These are phyloP conservation scores for Parazoanthus swiftii DNA, from an alignment of 92 coral and sea anemone species.

Conservation along the genomic window DNA sequence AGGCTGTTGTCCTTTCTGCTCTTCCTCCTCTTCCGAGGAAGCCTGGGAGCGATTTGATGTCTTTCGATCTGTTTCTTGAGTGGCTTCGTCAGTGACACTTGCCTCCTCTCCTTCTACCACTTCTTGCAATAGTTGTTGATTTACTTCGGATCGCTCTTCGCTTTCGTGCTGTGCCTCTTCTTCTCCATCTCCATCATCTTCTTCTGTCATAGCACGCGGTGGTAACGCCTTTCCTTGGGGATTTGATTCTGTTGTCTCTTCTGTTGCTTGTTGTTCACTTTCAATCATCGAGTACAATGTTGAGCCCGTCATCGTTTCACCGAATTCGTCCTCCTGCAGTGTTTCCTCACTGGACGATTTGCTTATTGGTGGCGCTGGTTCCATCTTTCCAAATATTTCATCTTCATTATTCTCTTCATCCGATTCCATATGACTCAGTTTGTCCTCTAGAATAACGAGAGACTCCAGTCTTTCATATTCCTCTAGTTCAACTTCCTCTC, in stretches of 20 bases:
- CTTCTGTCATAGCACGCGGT: constrained; percentile 33
- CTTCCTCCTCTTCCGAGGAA: constrained; percentile 31
- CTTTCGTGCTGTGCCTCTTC: not conserved
- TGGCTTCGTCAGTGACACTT: constrained; percentile 7
- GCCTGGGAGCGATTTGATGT: not conserved
- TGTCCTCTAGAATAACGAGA: constrained; percentile 83
- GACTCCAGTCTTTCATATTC: constrained; percentile 91
- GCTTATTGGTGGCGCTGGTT: constrained; percentile 52
- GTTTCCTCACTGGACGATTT: constrained; percentile 70
- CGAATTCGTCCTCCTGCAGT: constrained; percentile 69
- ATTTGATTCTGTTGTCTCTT: constrained; percentile 44
- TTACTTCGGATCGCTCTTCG: not conserved
- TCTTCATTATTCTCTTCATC: constrained; percentile 70
- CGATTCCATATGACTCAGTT: constrained; percentile 89
- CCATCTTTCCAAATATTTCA: constrained; percentile 48
- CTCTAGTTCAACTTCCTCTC: constrained; percentile 65
- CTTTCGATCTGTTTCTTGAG: not conserved
- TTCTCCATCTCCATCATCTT: constrained; percentile 41
- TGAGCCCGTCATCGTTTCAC: constrained; percentile 61
- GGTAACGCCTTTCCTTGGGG: not conserved
- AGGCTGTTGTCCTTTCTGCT: constrained; percentile 41
- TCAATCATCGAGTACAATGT: constrained; percentile 43
- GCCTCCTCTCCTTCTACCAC: not conserved
- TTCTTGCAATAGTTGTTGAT: not conserved
- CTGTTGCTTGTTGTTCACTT: constrained; percentile 34